Base-by-base conservation (phyloP, 2,888 invertebrate genomes). In the Morpho helenor region DNA sequence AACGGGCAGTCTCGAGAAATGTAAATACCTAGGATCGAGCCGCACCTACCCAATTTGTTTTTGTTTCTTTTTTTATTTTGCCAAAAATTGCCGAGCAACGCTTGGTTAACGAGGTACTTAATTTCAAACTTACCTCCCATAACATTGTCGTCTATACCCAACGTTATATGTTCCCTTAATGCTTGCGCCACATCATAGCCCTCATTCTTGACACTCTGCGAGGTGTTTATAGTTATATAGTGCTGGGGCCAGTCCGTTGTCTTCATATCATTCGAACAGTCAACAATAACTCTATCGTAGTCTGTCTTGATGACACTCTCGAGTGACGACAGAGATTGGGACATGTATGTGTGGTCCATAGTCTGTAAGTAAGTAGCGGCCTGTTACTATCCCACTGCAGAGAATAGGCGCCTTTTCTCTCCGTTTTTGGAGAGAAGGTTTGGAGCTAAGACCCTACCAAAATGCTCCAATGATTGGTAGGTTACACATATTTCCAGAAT, bases 301-400 rank as follows among this genome's bases (percentile, higher is more conserved):
- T 84, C 81, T 0, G 56, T n/a, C 52, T 87, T 89, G 0, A 75
- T 71, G 0, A 67, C 68, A 3, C 74, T 66, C 4, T 79, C 82
- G 0, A 89, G 70, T 0, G 74, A 68, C 0, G 89, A 88, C 0
- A 89, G 74, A 0, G 88, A 84, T 51, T 87, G 87, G 0, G 87
- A 84, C 74, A 89, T 80, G 68, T 88, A 89, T 2, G 86, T 81
- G 69, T 89, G 88, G 56, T 89, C 89, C 63, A 82, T 62, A 0
- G 65, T 77, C 86, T 87, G 76, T 8, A 57, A 59, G 16, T 16
- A 16, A 16, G 16, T 16, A 16, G 16, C 16, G 16, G 16, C 16
- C 16, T 16, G 16, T 16, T 16, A 16, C 16, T 31, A 31, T 31
- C 31, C 31, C 4, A 5, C 31, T 31, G 31, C 31, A 31, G 3